Evolutionary conservation across 2,888 invertebrate genomes (phyloP), one percentile per base, ranked within the genome.

Genomic region (Caenorhabditis afra): DNA sequence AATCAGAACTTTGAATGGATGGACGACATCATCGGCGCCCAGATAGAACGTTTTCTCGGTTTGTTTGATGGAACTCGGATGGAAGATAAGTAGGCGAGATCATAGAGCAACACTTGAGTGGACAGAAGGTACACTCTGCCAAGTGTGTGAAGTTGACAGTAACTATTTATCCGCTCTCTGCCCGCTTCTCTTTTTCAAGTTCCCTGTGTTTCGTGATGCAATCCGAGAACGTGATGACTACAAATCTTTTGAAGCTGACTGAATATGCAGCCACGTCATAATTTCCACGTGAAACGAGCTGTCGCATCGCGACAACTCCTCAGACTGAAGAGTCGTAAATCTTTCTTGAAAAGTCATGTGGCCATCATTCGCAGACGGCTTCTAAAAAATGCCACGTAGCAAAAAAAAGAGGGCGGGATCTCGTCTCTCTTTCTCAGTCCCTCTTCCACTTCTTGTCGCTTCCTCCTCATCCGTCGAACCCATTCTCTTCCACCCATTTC

Each of bases 351-450:
- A 29, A 29, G 29, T 41, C 7, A 41, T 8, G 41, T 41, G 14
- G 7, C 11, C 41, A 41, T 41, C 11, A 8, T 41, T 11, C 41
- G 2, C 11, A 8, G 7, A 41, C 41, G 4, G 4, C 14, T 41
- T 41, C 11, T 11, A 29, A 29, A 29, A 29, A 29, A 14, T 61
- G 61, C 70, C 70, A 70, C 70, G 62, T 70, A 23, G 57, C 29
- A 23, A 14, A n/a, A n/a, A 35, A 67, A 49, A 59, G 45, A n/a
- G 53, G 52, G 59, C 44, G 53, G 37, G 22, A 20, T 14, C 45
- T 55, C 49, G 23, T 52, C 53, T 44, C 22, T 52, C 52, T 45
- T 59, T 57, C 57, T 47, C 55, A 58, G 41, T 52, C 45, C 41
- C 35, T 52, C 52, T 45, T 59, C 58, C 47, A 41, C 29, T 61